These are phyloP conservation scores for Pungitius pungitius DNA, from an alignment of 2,113 vertebrate genomes.

Conservation along the genomic window DNA sequence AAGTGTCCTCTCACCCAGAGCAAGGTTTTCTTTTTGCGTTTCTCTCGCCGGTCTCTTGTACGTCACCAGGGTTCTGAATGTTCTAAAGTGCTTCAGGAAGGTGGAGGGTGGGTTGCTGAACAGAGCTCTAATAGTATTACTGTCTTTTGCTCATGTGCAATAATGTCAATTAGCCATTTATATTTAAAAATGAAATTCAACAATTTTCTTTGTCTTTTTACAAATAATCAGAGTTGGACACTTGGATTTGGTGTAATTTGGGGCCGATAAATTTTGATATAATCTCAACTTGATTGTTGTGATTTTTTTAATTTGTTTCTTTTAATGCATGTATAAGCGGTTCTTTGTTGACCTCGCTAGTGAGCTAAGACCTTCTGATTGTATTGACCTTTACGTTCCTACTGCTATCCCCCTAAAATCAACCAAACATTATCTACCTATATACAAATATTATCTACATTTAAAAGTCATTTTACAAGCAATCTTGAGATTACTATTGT, in stretches of 20 bases:
- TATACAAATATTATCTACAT: slow-evolving; percentile 75
- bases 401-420: slow-evolving; percentile 64
- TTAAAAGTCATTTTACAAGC: slow-evolving; percentile 76
- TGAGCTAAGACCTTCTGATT: slow-evolving; percentile 81
- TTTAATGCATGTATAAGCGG: slow-evolving; percentile 73
- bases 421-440: slow-evolving; percentile 76
- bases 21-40: slow-evolving; percentile 13
- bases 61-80: slow-evolving; percentile 68
- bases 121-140: slow-evolving; percentile 76
- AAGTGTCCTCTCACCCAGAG: slow-evolving; percentile 47
- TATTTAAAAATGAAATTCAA: slow-evolving; percentile 67
- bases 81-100: slow-evolving; percentile 65
- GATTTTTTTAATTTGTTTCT: slow-evolving; percentile 15
- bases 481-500: slow-evolving; percentile 59
- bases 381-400: slow-evolving; percentile 71
- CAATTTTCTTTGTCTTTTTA: slow-evolving; percentile 31
- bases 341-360: slow-evolving; percentile 74
- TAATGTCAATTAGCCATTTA: slow-evolving; percentile 77
- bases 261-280: slow-evolving; percentile 62
- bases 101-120: slow-evolving; percentile 41
- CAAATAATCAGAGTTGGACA: slow-evolving; percentile 50
- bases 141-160: slow-evolving; percentile 81
- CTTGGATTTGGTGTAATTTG: slow-evolving; percentile 37
- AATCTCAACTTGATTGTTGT: slow-evolving; percentile 46
- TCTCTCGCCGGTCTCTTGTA: neutral